phyloP scores from a whole-genome alignment of 2,113 vertebrate genomes.

The Esox niger region DNA sequence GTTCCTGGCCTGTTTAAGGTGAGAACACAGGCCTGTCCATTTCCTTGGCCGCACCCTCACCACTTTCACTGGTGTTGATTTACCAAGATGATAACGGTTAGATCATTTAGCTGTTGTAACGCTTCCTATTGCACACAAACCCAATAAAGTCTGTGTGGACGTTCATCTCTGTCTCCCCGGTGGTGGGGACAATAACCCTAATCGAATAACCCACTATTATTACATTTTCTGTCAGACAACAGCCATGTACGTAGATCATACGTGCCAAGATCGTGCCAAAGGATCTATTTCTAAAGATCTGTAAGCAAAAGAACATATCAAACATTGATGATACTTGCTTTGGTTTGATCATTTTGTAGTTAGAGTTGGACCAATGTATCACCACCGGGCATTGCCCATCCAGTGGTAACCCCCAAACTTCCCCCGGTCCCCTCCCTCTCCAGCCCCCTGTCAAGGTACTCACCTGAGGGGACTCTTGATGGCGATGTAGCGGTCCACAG shows the following conservation, averaged over 20 bases:
- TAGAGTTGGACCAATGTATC: too few relatives aligned
- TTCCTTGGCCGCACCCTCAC: not conserved
- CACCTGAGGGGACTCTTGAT: constrained; percentile 95
- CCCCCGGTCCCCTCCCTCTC: not conserved
- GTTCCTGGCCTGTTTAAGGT: too few relatives aligned
- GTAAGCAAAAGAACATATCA: not conserved
- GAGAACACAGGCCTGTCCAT: not conserved
- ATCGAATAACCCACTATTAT: constrained; percentile 31
- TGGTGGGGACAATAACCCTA: constrained; percentile 16
- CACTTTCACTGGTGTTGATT: constrained; percentile 18
- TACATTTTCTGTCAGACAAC: constrained; percentile 16
- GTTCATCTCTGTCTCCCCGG: constrained; percentile 19
- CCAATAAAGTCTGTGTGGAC: constrained; percentile 13
- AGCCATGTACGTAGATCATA: not conserved
- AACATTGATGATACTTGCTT: not conserved
- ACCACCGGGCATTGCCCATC: not conserved
- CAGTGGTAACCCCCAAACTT: not conserved
- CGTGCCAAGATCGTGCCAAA: not conserved
- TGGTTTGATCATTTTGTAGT: too few relatives aligned
- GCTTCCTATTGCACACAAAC: constrained; percentile 20
- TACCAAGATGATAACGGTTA: constrained; percentile 10
- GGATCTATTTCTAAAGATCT: not conserved
- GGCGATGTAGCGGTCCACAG: constrained; percentile 91
- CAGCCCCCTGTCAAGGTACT: constrained; percentile 42
- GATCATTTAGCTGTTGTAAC: constrained; percentile 18